These are phyloP conservation scores for Aurelia aurita complex sp. Pacific DNA, from an alignment of 30 jellyfish, hydroid and myxozoan species.

Conservation along the genomic window DNA sequence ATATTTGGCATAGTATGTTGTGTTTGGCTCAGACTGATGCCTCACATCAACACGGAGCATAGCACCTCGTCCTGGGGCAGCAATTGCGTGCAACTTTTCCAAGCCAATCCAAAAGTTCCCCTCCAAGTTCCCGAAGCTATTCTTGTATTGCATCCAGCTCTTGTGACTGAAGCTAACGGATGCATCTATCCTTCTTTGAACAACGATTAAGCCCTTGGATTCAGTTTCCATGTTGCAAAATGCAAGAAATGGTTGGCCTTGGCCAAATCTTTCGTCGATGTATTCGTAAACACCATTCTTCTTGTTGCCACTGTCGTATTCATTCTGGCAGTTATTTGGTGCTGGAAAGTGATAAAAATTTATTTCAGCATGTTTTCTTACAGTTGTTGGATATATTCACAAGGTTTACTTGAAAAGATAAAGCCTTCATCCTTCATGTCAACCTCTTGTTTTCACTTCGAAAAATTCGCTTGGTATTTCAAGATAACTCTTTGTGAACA, in stretches of 20 bases:
- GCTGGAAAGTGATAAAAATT: no score
- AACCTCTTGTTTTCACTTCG: no score
- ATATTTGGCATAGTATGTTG: conserved; percentile 30
- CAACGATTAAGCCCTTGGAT: conserved; percentile 51
- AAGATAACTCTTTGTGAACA: no score
- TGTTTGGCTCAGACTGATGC: conserved; percentile 10
- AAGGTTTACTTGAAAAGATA: no score
- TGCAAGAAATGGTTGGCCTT: not conserved
- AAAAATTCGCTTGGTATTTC: no score
- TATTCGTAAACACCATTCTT: not conserved
- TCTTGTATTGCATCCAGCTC: conserved; percentile 34
- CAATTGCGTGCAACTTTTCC: conserved; percentile 20
- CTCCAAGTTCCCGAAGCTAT: conserved; percentile 24
- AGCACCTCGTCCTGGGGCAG: conserved; percentile 22
- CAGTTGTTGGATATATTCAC: no score
- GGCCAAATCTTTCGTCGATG: not conserved
- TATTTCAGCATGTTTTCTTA: no score
- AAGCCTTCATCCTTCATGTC: no score
- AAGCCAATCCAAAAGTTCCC: conserved; percentile 45
- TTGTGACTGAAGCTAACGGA: conserved; percentile 13
- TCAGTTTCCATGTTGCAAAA: conserved; percentile 46
- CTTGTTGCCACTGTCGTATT: not conserved
- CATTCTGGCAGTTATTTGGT: not conserved
- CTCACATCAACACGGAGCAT: conserved; percentile 30
- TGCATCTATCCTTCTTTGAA: conserved; percentile 40